Evolutionary conservation across 2,797 vertebrate species (phyloP), one percentile per base, ranked within the genome.

Genomic region (Sebastes diploproa): DNA sequence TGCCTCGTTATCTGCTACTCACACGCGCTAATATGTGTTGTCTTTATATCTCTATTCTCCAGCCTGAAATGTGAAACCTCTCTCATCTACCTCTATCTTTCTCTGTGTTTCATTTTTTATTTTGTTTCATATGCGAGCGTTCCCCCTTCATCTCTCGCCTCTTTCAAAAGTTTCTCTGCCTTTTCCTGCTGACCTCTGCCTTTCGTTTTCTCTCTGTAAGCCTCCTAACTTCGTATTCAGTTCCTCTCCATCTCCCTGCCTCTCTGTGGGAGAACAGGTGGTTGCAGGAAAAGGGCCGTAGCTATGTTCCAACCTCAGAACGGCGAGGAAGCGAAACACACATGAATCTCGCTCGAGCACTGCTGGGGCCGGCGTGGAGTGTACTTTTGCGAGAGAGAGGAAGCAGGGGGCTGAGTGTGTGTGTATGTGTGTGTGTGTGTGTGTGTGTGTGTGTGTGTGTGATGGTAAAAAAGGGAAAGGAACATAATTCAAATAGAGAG

Each of bases 1-100:
- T n/a, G 70, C 78, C 80, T 90, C 78, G 86, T 92, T 93, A 93
- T 92, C 92, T 86, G 62, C 74, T 64, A 18, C 66, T 75, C 63
- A 68, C 64, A 59, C 13, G n/a, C 2, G 54, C 70, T 87, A 83
- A 89, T 84, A 79, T 25, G 71, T 68, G 73, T 85, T 87, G 84
- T 89, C 84, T 90, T 87, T 91, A 77, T 88, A 82, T 90, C 78
- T 85, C 70, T 69, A 74, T 85, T 86, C 78, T 63, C 22, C 77
- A 83, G 80, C 74, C 72, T 86, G 76, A 86, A 91, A 90, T 52
- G 25, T 74, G 75, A 88, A 86, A 86, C 80, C 55, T 60, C 72
- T 80, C 75, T 85, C 73, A 76, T 86, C 83, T 83, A n/a, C 46
- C 22, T 68, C 67, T 46, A 20, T 86, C 61, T 85, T 22, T 82